Evolutionary conservation across 2,888 invertebrate genomes (phyloP).

Genomic region (Lagria hirta): DNA sequence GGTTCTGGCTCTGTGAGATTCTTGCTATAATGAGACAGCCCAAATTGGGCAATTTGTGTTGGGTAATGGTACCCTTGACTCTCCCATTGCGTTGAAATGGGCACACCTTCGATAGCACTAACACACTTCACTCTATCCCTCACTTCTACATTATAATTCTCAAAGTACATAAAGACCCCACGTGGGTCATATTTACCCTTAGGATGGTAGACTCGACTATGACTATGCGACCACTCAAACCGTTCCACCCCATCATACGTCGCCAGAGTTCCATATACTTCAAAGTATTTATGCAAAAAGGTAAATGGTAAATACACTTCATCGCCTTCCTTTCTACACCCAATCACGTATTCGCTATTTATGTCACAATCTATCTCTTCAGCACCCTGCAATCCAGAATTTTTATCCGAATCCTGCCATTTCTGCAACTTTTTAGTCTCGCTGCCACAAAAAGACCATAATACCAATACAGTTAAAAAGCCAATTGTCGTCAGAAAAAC

Average conservation of each 20-base stretch:
- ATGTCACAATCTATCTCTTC: constrained; percentile 84
- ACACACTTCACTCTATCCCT: constrained; percentile 95
- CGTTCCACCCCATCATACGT: constrained; percentile 72
- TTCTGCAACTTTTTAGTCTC: constrained; percentile 48
- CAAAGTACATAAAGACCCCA: constrained; percentile 95
- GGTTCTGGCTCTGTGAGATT: constrained; percentile 85
- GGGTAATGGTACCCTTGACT: constrained; percentile 95
- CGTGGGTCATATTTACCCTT: constrained; percentile 85
- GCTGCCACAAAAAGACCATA: constrained; percentile 74
- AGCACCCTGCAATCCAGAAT: constrained; percentile 53
- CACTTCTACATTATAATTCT: constrained; percentile 96
- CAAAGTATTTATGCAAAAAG: constrained; percentile 91
- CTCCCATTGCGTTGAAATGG: constrained; percentile 97
- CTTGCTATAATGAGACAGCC: constrained; percentile 95
- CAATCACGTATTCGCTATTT: constrained; percentile 73
- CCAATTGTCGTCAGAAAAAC: constrained; percentile 66
- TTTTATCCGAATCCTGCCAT: constrained; percentile 39
- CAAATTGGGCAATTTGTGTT: constrained; percentile 98
- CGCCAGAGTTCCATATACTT: constrained; percentile 86
- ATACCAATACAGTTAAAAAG: constrained; percentile 67
- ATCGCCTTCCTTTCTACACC: constrained; percentile 56
- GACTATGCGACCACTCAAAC: constrained; percentile 95
- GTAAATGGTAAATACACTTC: constrained; percentile 92
- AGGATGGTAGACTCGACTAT: constrained; percentile 86
- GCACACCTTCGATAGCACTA: constrained; percentile 90